Base-by-base conservation (phyloP, 35 echinoderm and acorn worm genomes). In the Ophioderma brevispina region DNA sequence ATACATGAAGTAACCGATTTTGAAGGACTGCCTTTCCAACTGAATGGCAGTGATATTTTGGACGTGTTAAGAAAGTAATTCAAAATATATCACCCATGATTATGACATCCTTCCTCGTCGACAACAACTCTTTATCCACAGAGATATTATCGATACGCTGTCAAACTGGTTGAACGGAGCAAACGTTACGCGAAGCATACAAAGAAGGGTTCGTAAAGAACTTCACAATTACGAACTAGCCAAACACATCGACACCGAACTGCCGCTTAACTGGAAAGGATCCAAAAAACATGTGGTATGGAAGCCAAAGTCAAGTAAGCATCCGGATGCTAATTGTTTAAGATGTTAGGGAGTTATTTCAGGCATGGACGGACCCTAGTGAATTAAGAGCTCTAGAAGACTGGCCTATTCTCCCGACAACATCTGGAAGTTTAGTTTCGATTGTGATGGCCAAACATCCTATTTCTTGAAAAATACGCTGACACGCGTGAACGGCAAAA, bases 381-480 rank as follows among this genome's bases (percentile, higher is more conserved):
- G 59, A 36, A 33, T 31, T 70, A 0, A 34, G 36, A 63, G 15
- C 83, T 23, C 36, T 85, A 32, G 25, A 36, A 37, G 52, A 85
- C 8, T 85, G 83, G 83, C 83, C 83, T 0, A 63, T 85, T 6
- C 36, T 85, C 36, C 83, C 83, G 15, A 85, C 83, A 13, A 85
- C 32, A n/a, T 5, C n/a, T 14, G 83, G 55, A 13, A 33, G 39
- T 1, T 23, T 85, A 23, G 46, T 85, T 0, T 33, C 83, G 13
- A 49, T 40, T 23, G 34, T 21, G 11, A 59, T 59, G 32, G 52
- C 50, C 0, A 85, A 85, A 64, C 28, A 4, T 85, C 0, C 37
- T 85, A 32, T 59, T 59, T 1, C 55, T 85, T 0, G 0, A 85
- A 30, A 28, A 0, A 4, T 85, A 35, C 43, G 13, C 5, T 64